Conservation (phyloP, 1,140 invertebrate genomes). For the Drosophila watanabei region DNA sequence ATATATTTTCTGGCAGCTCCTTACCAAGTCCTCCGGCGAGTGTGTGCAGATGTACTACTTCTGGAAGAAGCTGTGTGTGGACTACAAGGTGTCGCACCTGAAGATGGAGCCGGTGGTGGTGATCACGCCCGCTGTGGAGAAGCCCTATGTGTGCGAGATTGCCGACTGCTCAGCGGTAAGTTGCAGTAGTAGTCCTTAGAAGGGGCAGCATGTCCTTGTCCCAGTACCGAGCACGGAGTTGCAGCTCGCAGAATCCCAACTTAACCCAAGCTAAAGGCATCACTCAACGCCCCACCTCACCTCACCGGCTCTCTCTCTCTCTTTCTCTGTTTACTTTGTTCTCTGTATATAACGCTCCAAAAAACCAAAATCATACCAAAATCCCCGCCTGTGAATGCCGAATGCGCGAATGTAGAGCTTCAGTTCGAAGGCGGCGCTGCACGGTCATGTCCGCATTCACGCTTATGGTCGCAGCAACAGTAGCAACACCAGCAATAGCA, state of each 20-base stretch:
- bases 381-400: slow-evolving; percentile 17
- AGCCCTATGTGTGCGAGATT: slow-evolving; percentile 89
- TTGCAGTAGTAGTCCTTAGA: slow-evolving; percentile 38
- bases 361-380: slow-evolving; percentile 24
- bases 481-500: slow-evolving; percentile 58
- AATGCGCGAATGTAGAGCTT: slow-evolving; percentile 89
- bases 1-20: slow-evolving; percentile 87
- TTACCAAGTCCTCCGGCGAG: slow-evolving; percentile 95
- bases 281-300: slow-evolving; percentile 12
- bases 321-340: slow-evolving; percentile 45
- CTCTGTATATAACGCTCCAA: slow-evolving; percentile 64
- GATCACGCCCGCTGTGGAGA: slow-evolving; percentile 70
- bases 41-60: slow-evolving; percentile 99
- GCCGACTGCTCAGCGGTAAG: slow-evolving; percentile 90
- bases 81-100: slow-evolving; percentile 87
- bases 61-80: slow-evolving; percentile 98
- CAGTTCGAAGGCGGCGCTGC: slow-evolving; percentile 92
- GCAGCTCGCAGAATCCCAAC: slow-evolving; percentile 3
- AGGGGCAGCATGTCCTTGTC: slow-evolving; percentile 12
- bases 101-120: slow-evolving; percentile 70
- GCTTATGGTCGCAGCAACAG: slow-evolving; percentile 84
- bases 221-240: slow-evolving; percentile 9
- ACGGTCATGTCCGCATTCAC: slow-evolving; percentile 91
- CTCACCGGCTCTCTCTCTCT: slow-evolving; percentile 24
- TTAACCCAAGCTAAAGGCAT: slow-evolving; percentile 8